Evolutionary conservation across 1,140 invertebrate species (phyloP), one percentile per base, ranked within the genome.

Genomic region (Bilobella aurantiaca): DNA sequence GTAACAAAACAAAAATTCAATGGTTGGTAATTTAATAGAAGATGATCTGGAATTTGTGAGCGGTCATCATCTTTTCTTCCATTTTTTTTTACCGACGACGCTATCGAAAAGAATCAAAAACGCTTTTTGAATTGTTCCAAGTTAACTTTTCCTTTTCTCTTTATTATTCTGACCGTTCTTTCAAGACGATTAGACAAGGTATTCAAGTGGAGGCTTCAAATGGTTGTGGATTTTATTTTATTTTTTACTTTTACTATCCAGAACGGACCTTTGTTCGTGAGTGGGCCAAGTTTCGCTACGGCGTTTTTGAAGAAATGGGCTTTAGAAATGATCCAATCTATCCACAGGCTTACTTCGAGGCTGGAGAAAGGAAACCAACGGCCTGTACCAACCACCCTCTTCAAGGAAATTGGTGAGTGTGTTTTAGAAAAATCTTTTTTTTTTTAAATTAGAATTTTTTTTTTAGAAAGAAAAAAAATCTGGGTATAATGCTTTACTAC

Each of bases 231-330:
- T 65, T 59, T 29, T 31, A 29, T 59, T 31, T 31, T 29, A 34
- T 62, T 65, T 34, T 37, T 65, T 58, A n/a, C n/a, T n/a, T n/a
- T n/a, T n/a, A n/a, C n/a, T n/a, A n/a, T n/a, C 34, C 74, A 80
- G 83, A 77, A n/a, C 77, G 79, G 63, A 74, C 77, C 21, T 74
- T 87, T 18, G 78, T 84, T 1, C 82, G 81, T 66, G 82, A 87
- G 73, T 87, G 84, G 79, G 82, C 82, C 1, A 84, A 83, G 73
- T 85, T 84, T 71, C 80, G 85, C 0, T 87, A 85, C 76, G 86
- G 86, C 23, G 82, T 87, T 1, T 87, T 87, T 74, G 84, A 86
- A 67, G 85, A 86, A 76, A 79, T 83, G 63, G 83, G 84, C 1
- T 83, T 81, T 66, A 69, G 76, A 25, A 78, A 79, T 21, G 84